phyloP scores from a whole-genome alignment of 2,113 vertebrate species.

The Carlito syrichta region DNA sequence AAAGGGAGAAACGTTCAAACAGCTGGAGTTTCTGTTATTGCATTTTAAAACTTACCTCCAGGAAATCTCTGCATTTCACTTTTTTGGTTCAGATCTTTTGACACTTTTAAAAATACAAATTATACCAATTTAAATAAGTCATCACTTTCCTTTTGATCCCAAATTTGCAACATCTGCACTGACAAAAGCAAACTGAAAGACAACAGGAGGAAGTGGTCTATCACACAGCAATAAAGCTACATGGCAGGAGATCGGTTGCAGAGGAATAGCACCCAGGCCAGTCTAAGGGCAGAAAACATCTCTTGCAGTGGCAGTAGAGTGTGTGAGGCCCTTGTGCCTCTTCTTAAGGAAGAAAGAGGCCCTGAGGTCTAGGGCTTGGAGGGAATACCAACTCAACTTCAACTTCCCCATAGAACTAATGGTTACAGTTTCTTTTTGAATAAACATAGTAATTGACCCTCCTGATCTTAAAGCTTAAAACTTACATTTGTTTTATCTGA shows the following conservation, averaged over 20 bases:
- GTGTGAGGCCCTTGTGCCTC: fast-evolving
- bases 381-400: no score
- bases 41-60: neutral
- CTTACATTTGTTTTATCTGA: no score
- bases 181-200: neutral
- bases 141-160: neutral
- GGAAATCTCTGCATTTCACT: neutral
- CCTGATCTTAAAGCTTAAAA: no score
- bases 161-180: neutral
- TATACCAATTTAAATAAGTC: neutral
- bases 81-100: neutral
- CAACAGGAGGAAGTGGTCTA: no score
- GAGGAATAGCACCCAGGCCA: neutral
- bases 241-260: neutral
- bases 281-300: neutral
- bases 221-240: neutral
- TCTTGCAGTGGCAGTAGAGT: neutral
- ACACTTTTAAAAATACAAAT: neutral
- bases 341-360: neutral
- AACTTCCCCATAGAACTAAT: no score
- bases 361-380: neutral
- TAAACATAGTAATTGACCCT: no score
- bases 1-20: neutral
- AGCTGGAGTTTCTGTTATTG: neutral
- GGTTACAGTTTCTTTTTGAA: no score